These are phyloP conservation scores for Guaruba guarouba DNA, from an alignment of 2,113 vertebrate genomes.

Conservation along the genomic window DNA sequence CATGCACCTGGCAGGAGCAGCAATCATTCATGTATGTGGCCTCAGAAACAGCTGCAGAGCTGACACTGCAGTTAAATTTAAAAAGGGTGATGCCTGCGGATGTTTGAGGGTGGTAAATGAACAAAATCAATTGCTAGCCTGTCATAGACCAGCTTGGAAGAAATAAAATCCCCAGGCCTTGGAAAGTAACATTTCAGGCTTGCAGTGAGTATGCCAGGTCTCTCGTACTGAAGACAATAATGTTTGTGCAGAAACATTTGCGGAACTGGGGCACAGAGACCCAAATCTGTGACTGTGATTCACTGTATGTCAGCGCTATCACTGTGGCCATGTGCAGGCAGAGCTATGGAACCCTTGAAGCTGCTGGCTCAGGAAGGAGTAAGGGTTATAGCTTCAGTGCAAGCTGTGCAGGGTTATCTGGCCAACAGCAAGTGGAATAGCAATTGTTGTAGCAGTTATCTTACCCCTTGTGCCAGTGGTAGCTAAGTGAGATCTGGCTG, in stretches of 20 bases:
- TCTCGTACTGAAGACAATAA: neutral
- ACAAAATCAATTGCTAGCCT: neutral
- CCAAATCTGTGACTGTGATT: neutral
- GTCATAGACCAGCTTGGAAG: neutral
- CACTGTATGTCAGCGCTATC: neutral
- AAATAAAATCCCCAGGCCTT: neutral
- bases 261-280: neutral
- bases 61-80: conserved; percentile 42
- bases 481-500: neutral
- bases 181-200: neutral
- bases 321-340: neutral
- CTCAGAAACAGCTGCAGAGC: conserved; percentile 20
- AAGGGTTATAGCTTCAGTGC: neutral
- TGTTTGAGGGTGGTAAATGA: neutral
- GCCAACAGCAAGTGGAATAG: neutral
- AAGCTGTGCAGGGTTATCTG: neutral
- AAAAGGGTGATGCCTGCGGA: neutral
- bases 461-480: rapidly evolving
- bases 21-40: neutral
- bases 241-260: neutral
- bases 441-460: neutral
- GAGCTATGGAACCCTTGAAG: neutral
- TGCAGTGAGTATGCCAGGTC: neutral
- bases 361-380: neutral
- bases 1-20: conserved; percentile 40